Evolutionary conservation across 2,797 vertebrate species (phyloP).

Genomic region (Cossypha niveicapilla): DNA sequence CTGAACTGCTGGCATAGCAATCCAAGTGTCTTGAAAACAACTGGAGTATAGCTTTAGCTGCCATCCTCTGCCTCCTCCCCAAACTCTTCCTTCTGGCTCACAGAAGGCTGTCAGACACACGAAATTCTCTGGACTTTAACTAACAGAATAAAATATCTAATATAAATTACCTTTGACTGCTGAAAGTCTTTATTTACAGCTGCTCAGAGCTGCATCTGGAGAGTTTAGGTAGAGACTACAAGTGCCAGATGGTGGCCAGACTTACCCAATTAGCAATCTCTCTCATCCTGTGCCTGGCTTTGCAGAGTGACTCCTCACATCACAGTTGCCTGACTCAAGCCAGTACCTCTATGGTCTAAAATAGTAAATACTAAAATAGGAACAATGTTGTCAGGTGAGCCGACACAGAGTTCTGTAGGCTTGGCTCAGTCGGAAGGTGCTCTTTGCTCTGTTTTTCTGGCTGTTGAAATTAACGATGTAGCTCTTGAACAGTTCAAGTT

Average conservation of each 20-base stretch:
- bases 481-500: neutral
- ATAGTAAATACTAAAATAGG: constrained; percentile 37
- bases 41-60: neutral
- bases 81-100: constrained; percentile 5
- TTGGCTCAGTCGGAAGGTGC: neutral
- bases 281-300: constrained; percentile 36
- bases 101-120: constrained; percentile 35
- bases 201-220: constrained; percentile 9
- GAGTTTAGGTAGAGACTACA: neutral
- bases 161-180: constrained; percentile 56
- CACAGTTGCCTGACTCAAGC: neutral
- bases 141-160: constrained; percentile 42
- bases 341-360: neutral
- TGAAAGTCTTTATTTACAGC: constrained; percentile 3
- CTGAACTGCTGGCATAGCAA: neutral
- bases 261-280: constrained; percentile 21
- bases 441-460: neutral
- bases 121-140: constrained; percentile 8
- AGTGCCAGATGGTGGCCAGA: constrained; percentile 64
- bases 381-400: constrained; percentile 29
- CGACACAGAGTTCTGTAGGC: neutral
- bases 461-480: neutral
- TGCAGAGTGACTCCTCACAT: constrained; percentile 11
- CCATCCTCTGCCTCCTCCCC: neutral
- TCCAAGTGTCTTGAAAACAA: constrained; percentile 4